Conservation (phyloP, 2,113 vertebrate genomes). For the Bufo gargarizans region DNA sequence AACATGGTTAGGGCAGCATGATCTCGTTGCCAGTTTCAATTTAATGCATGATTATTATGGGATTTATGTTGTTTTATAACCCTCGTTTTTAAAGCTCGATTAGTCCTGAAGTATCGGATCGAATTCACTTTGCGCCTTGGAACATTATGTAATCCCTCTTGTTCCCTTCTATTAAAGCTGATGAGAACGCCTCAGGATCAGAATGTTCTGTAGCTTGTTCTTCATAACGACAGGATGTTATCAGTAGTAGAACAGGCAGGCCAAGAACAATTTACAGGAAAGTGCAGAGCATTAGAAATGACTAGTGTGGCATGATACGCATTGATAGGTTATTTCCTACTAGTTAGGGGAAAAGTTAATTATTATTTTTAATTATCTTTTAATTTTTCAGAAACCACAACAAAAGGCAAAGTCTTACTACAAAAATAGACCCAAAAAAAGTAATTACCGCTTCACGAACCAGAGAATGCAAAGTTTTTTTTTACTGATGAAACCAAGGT, state of each 20-base stretch:
- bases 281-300: not conserved
- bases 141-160: not conserved
- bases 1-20: too few relatives aligned
- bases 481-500: too few relatives aligned
- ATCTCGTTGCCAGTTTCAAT: too few relatives aligned
- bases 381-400: too few relatives aligned
- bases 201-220: constrained; percentile 5
- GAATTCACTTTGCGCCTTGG: not conserved
- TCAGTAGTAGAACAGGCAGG: not conserved
- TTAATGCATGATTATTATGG: not conserved
- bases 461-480: too few relatives aligned
- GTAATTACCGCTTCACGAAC: too few relatives aligned
- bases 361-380: too few relatives aligned
- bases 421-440: too few relatives aligned
- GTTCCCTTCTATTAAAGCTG: not conserved
- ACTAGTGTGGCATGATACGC: not conserved
- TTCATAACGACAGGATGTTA: constrained; percentile 6
- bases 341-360: too few relatives aligned
- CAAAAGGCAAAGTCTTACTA: too few relatives aligned
- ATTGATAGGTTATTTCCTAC: not conserved
- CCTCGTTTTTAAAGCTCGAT: not conserved
- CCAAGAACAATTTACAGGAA: constrained; percentile 12
- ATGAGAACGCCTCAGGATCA: not conserved
- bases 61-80: not conserved
- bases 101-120: not conserved